phyloP scores from a whole-genome alignment of 2,797 vertebrate genomes.

The Pelobates cultripes region DNA sequence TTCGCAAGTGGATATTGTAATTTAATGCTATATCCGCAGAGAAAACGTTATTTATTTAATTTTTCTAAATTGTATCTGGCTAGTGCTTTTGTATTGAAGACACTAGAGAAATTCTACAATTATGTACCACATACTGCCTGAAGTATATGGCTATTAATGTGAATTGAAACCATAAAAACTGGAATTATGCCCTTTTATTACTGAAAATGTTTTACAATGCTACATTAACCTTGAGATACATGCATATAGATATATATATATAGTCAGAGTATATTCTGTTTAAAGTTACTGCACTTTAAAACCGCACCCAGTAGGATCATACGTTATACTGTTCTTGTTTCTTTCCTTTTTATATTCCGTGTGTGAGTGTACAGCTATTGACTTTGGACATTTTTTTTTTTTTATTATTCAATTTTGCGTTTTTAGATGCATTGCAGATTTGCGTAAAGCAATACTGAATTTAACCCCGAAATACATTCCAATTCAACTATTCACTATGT shows the following conservation, averaged over 20 bases:
- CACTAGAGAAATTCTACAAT: slow-evolving; percentile 59
- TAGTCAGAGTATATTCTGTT: too few relatives aligned
- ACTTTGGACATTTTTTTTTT: too few relatives aligned
- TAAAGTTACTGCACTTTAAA: too few relatives aligned
- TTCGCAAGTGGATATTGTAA: slow-evolving; percentile 60
- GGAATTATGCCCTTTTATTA: slow-evolving; percentile 9
- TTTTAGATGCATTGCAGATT: too few relatives aligned
- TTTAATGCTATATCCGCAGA: slow-evolving; percentile 61
- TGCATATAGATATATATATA: slow-evolving; percentile 24
- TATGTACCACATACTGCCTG: slow-evolving; percentile 50
- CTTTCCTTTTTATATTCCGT: too few relatives aligned
- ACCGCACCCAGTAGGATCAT: too few relatives aligned
- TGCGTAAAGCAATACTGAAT: too few relatives aligned
- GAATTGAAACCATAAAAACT: slow-evolving; percentile 60
- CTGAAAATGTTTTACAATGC: slow-evolving; percentile 48
- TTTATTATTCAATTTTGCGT: too few relatives aligned
- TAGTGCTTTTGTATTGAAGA: slow-evolving; percentile 63
- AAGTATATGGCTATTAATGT: slow-evolving; percentile 61
- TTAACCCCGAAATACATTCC: too few relatives aligned
- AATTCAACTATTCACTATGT: too few relatives aligned
- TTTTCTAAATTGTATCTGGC: slow-evolving; percentile 64
- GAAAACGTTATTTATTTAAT: slow-evolving; percentile 64
- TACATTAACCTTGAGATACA: slow-evolving; percentile 8
- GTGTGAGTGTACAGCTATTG: too few relatives aligned
- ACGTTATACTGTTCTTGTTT: too few relatives aligned